Evolutionary conservation across 2,113 vertebrate species (phyloP).

Genomic region (Vidua macroura): DNA sequence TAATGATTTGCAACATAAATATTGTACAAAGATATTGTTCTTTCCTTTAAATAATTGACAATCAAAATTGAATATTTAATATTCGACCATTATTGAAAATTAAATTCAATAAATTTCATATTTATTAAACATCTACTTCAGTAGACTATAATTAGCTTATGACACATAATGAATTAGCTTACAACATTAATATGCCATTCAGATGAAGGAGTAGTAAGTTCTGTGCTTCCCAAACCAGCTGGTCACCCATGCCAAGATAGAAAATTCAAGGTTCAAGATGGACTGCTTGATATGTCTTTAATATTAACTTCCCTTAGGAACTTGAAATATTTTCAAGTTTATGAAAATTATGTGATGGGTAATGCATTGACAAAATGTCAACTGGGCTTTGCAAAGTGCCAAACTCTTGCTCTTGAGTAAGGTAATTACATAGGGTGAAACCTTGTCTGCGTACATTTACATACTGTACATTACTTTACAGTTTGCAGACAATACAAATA

Average conservation of each 20-base stretch:
- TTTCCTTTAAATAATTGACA: not conserved
- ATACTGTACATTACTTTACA: no score
- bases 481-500: not conserved
- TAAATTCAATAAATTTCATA: not conserved
- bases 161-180: not conserved
- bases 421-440: not conserved
- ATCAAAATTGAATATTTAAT: not conserved
- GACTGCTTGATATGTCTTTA: not conserved
- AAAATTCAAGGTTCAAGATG: not conserved
- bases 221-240: not conserved
- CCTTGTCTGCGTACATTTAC: no score
- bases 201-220: not conserved
- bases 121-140: not conserved
- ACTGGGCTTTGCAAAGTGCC: not conserved
- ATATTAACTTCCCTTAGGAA: not conserved
- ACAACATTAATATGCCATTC: not conserved
- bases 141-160: not conserved
- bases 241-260: not conserved
- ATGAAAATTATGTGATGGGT: not conserved
- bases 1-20: not conserved
- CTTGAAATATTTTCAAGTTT: not conserved
- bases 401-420: not conserved
- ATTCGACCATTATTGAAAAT: not conserved
- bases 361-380: not conserved
- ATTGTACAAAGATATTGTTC: not conserved